These are phyloP conservation scores for Ophiodon elongatus DNA, from an alignment of 2,113 vertebrate genomes.

Conservation along the genomic window DNA sequence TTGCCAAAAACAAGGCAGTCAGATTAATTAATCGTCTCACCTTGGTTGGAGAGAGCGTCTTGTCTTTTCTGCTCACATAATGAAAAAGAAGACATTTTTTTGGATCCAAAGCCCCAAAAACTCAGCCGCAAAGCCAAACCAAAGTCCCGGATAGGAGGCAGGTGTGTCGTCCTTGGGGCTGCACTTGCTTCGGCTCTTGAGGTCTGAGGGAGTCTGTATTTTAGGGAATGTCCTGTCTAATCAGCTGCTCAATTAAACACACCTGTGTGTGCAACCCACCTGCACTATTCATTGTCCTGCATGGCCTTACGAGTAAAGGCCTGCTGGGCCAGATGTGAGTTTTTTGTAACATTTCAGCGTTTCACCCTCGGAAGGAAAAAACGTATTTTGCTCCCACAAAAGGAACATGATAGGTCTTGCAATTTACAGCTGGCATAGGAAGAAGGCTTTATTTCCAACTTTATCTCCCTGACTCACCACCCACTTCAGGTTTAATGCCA, in stretches of 20 bases:
- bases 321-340: not conserved
- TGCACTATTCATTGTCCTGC: not conserved
- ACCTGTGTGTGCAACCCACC: slow-evolving; percentile 1
- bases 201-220: too few species aligned
- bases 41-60: not conserved
- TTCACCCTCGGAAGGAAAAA: slow-evolving; percentile 19
- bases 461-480: slow-evolving; percentile 26
- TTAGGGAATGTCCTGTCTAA: not conserved
- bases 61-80: not conserved
- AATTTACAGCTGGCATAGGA: slow-evolving; percentile 12
- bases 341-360: not conserved
- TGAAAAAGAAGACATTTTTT: not conserved
- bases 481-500: slow-evolving; percentile 33
- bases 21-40: not conserved
- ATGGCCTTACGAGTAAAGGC: too few species aligned
- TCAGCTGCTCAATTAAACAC: not conserved
- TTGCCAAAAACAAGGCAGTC: slow-evolving; percentile 7
- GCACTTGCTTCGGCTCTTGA: too few species aligned
- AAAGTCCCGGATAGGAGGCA: not conserved
- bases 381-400: slow-evolving; percentile 6
- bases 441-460: slow-evolving; percentile 8
- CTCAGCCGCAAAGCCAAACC: not conserved
- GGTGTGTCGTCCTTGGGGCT: not conserved
- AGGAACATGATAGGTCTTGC: not conserved
- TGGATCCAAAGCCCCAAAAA: not conserved